Evolutionary conservation across 2,888 invertebrate species (phyloP).

Genomic region (Ptilodon capucinus): DNA sequence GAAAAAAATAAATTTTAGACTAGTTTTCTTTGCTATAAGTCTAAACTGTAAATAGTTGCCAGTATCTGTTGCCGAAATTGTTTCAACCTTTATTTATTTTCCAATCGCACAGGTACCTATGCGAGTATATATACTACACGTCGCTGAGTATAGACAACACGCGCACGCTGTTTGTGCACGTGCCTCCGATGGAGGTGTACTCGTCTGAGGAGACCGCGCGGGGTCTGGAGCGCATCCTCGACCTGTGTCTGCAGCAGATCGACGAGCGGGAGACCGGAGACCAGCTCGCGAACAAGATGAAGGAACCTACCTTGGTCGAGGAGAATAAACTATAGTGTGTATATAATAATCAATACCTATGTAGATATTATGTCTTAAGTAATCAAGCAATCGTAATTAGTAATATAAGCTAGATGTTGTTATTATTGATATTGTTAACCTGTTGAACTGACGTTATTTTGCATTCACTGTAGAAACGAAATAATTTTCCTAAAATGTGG

Average conservation of each 20-base stretch:
- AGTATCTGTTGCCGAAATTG: too few species aligned
- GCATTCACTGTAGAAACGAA: too few species aligned
- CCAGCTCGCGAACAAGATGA: neutral
- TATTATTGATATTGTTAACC: too few species aligned
- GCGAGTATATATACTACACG: constrained; percentile 90
- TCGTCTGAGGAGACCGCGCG: constrained; percentile 34
- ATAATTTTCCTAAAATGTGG: too few species aligned
- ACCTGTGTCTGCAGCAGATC: constrained; percentile 58
- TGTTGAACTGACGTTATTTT: too few species aligned
- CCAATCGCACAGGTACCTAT: constrained; percentile 89
- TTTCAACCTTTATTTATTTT: too few species aligned
- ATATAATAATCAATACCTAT: neutral
- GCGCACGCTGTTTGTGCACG: constrained; percentile 88
- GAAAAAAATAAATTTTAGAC: too few species aligned
- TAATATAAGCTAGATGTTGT: too few species aligned
- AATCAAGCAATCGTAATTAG: too few species aligned
- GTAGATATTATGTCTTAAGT: too few species aligned
- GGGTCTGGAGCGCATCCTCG: constrained; percentile 67
- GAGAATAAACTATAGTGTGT: neutral
- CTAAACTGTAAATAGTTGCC: too few species aligned
- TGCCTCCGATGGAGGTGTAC: constrained; percentile 85
- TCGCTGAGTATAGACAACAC: constrained; percentile 84
- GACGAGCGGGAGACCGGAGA: constrained; percentile 25
- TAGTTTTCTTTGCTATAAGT: too few species aligned
- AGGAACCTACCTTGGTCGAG: neutral